Evolutionary conservation across 2,888 invertebrate genomes (phyloP).

Genomic region (Tyria jacobaeae): DNA sequence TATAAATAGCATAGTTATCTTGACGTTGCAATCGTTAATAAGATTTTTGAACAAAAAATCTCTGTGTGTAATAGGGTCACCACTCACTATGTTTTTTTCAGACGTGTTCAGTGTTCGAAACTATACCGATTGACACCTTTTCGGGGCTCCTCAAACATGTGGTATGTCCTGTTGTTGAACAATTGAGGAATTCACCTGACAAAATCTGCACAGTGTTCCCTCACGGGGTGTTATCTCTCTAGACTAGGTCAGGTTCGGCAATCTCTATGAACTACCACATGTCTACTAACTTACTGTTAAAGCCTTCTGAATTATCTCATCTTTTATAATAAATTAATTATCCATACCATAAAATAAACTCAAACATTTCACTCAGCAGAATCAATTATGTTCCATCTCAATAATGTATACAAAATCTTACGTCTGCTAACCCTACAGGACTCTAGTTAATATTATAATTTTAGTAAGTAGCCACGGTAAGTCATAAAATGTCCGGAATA

Average conservation of each 20-base stretch:
- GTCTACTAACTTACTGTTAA: no score
- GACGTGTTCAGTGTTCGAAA: neutral
- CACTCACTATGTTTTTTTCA: neutral
- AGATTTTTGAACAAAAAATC: slow-evolving; percentile 35
- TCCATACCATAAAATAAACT: no score
- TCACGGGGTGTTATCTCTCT: neutral
- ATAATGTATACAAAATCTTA: neutral
- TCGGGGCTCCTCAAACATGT: neutral
- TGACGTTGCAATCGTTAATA: slow-evolving; percentile 33
- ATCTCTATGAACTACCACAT: no score
- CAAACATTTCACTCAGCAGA: neutral
- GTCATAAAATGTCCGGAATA: slow-evolving; percentile 54
- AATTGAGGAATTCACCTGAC: no score
- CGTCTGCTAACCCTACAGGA: neutral
- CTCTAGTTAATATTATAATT: slow-evolving; percentile 43
- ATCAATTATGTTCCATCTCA: neutral
- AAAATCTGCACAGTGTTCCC: neutral
- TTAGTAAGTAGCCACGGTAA: slow-evolving; percentile 55
- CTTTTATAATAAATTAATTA: no score
- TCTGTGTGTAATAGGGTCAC: slow-evolving; percentile 23
- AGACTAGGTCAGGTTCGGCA: no score
- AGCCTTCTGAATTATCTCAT: no score
- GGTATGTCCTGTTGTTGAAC: neutral
- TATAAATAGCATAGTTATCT: slow-evolving; percentile 31
- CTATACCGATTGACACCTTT: no score